A percentile compares a stretch with the other conserved stretches of the same genome.
Evolutionary conservation across 2,797 vertebrate species (phyloP).

Genomic region (Microtus obscurus): DNA sequence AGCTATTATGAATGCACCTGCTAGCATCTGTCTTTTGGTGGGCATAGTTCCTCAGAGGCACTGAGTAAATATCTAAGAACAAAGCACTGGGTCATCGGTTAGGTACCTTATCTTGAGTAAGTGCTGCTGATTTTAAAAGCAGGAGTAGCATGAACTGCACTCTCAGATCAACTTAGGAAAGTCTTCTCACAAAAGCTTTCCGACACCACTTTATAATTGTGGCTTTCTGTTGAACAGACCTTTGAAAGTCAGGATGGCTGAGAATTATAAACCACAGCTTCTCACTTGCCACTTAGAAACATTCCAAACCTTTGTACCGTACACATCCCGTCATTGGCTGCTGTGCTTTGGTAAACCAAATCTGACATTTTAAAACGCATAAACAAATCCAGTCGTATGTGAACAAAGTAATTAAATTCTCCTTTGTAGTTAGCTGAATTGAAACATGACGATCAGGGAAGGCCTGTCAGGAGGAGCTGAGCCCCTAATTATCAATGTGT

Average conservation of each 20-base stretch:
- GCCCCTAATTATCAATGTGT: slow-evolving; percentile 45
- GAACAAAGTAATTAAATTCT: slow-evolving; percentile 65
- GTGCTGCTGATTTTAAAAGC: slow-evolving; percentile 1
- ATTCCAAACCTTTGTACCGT: slow-evolving; percentile 62
- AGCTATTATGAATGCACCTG: not conserved
- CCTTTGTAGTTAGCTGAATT: slow-evolving; percentile 64
- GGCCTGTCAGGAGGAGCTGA: slow-evolving; percentile 51
- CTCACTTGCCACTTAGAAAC: slow-evolving; percentile 31
- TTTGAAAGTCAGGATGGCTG: slow-evolving; percentile 50
- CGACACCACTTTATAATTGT: slow-evolving; percentile 52
- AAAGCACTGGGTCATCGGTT: not conserved
- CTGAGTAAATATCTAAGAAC: not conserved
- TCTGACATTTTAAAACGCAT: slow-evolving; percentile 68
- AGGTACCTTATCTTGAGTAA: not conserved
- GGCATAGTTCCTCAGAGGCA: not conserved
- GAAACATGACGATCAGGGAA: slow-evolving; percentile 52
- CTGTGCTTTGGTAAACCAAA: slow-evolving; percentile 55
- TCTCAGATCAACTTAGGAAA: not conserved
- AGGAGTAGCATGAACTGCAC: not conserved
- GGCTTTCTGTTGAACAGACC: slow-evolving; percentile 45
- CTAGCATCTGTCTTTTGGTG: not conserved
- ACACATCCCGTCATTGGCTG: slow-evolving; percentile 32
- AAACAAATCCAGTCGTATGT: slow-evolving; percentile 69
- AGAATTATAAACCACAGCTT: slow-evolving; percentile 50
- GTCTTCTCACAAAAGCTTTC: slow-evolving; percentile 38